Percentiles rank a stretch among this genome's conserved stretches.
These are phyloP conservation scores for Clarias batrachus DNA, from an alignment of 2,113 vertebrate genomes.

Conservation along the genomic window DNA sequence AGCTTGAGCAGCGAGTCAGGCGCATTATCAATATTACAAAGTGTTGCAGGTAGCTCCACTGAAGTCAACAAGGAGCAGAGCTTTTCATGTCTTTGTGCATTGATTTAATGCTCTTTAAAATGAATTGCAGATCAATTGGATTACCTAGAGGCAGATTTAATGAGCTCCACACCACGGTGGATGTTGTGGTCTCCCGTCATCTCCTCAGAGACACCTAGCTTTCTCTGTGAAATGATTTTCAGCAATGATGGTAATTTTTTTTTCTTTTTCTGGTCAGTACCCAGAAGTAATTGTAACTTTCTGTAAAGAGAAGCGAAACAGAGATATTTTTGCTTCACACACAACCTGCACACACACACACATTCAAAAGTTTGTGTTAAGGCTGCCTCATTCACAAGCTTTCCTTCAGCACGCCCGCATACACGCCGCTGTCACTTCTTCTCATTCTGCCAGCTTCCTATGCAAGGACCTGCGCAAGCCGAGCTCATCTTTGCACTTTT, in stretches of 20 bases:
- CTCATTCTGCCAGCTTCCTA: background rate
- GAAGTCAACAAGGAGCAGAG: slow-evolving; percentile 70
- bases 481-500: slow-evolving; percentile 37
- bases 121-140: slow-evolving; percentile 80
- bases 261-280: background rate
- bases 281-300: slow-evolving; percentile 30
- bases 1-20: slow-evolving; percentile 47
- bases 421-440: background rate
- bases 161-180: slow-evolving; percentile 67
- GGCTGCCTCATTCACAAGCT: background rate
- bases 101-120: slow-evolving; percentile 76
- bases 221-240: slow-evolving; percentile 26
- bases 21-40: slow-evolving; percentile 75
- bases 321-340: background rate
- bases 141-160: slow-evolving; percentile 75
- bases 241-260: slow-evolving; percentile 2
- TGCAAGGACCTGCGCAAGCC: background rate
- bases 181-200: slow-evolving; percentile 64
- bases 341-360: background rate
- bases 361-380: background rate
- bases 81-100: slow-evolving; percentile 76
- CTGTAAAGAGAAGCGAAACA: background rate
- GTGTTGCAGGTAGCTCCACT: slow-evolving; percentile 73
- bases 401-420: background rate
- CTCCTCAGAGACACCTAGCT: slow-evolving; percentile 29